These are phyloP conservation scores for Rhynchophorus ferrugineus DNA, from an alignment of 1,140 invertebrate species.

Conservation along the genomic window DNA sequence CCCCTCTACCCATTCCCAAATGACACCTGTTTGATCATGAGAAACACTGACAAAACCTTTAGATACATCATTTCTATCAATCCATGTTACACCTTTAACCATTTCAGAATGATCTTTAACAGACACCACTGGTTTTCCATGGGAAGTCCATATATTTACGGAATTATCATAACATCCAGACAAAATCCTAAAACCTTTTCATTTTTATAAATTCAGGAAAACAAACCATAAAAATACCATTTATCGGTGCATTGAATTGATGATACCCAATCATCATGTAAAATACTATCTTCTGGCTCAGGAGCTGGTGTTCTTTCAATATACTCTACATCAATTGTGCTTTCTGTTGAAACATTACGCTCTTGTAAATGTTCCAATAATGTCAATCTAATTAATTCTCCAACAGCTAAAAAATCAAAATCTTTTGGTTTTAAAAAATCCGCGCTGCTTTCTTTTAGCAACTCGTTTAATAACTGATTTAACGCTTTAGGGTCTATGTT, in stretches of 20 bases:
- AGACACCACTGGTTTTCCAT: slow-evolving; percentile 74
- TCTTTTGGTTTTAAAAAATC: slow-evolving; percentile 50
- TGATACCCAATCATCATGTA: slow-evolving; percentile 95
- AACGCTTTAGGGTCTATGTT: slow-evolving; percentile 60
- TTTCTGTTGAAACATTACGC: slow-evolving; percentile 62
- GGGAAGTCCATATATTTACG: slow-evolving; percentile 78
- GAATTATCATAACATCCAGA: slow-evolving; percentile 95
- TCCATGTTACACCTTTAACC: slow-evolving; percentile 80
- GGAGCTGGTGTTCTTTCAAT: slow-evolving; percentile 81
- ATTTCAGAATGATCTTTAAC: slow-evolving; percentile 74
- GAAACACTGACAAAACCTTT: slow-evolving; percentile 76
- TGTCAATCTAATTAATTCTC: slow-evolving; percentile 66
- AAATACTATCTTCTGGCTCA: slow-evolving; percentile 78
- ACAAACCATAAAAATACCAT: slow-evolving; percentile 47
- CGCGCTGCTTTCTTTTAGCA: slow-evolving; percentile 58
- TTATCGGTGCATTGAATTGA: slow-evolving; percentile 65
- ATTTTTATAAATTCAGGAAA: background rate
- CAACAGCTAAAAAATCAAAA: slow-evolving; percentile 84
- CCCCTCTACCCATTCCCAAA: slow-evolving; percentile 78
- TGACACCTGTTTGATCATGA: slow-evolving; percentile 84
- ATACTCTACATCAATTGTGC: slow-evolving; percentile 82
- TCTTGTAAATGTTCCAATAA: slow-evolving; percentile 64
- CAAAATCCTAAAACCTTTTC: slow-evolving; percentile 60
- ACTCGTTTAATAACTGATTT: slow-evolving; percentile 72
- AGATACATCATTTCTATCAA: slow-evolving; percentile 55